Evolutionary conservation across 2,797 vertebrate genomes (phyloP).

Genomic region (Scleropages formosus): DNA sequence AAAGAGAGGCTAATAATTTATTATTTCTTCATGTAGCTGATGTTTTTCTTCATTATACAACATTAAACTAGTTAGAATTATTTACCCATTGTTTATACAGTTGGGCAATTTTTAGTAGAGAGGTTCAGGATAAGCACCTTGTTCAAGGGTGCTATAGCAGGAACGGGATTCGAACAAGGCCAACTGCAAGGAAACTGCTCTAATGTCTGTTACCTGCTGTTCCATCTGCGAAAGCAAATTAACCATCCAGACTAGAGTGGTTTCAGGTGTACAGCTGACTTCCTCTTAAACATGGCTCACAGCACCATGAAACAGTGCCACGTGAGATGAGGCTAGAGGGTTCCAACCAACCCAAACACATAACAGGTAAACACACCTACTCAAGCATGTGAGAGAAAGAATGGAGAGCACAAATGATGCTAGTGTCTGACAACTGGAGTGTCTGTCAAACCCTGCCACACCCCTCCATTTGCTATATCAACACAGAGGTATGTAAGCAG

Average conservation of each 20-base stretch:
- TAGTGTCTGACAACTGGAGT: not conserved
- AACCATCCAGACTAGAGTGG: not conserved
- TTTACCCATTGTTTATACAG: no score
- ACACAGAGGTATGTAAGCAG: no score
- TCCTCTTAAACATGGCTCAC: constrained; percentile 22
- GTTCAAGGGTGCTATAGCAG: no score
- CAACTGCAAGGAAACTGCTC: no score
- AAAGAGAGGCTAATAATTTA: no score
- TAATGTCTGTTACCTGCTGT: not conserved
- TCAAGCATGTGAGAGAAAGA: not conserved
- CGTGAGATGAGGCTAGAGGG: not conserved
- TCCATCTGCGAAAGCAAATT: not conserved
- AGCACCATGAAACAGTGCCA: constrained; percentile 3
- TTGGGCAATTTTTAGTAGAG: no score
- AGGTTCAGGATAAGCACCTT: no score
- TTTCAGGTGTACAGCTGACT: not conserved
- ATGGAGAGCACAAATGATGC: not conserved
- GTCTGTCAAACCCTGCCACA: not conserved
- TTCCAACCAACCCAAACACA: not conserved
- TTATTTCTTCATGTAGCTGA: no score
- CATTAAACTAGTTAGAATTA: no score
- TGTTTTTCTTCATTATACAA: no score
- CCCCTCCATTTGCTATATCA: no score
- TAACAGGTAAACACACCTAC: not conserved
- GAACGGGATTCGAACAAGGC: no score